phyloP scores from a whole-genome alignment of 2,888 invertebrate genomes.

The Lasioglossum villosulum region DNA sequence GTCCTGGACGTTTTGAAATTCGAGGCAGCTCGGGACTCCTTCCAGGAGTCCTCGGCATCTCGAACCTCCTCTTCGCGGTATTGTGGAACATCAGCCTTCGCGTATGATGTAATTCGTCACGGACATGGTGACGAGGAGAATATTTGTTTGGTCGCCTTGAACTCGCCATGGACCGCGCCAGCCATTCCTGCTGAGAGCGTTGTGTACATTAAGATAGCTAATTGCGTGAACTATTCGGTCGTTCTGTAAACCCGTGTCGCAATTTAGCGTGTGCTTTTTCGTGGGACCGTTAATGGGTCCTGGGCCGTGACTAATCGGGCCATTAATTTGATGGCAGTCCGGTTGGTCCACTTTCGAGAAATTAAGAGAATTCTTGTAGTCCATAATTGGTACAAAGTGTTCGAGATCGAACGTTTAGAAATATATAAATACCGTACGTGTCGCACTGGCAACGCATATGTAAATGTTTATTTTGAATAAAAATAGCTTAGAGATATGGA shows the following conservation, averaged over 20 bases:
- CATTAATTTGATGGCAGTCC: background rate
- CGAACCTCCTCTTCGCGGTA: slow-evolving; percentile 58
- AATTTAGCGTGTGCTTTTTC: background rate
- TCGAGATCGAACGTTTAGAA: background rate
- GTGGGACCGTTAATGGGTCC: background rate
- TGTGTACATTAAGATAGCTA: slow-evolving; percentile 4
- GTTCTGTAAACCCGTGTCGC: background rate
- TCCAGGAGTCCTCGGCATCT: slow-evolving; percentile 49
- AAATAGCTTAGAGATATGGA: background rate
- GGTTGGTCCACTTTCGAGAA: background rate
- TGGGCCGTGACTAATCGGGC: background rate
- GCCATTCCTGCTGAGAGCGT: background rate
- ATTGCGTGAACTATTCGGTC: background rate
- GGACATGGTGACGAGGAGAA: slow-evolving; percentile 23
- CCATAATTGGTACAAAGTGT: background rate
- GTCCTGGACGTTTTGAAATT: slow-evolving; percentile 70
- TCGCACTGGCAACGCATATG: no score
- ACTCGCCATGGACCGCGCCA: slow-evolving; percentile 34
- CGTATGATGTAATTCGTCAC: slow-evolving; percentile 60
- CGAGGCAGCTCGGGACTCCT: slow-evolving; percentile 60
- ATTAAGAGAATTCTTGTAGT: background rate
- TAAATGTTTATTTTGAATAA: no score
- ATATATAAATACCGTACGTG: no score
- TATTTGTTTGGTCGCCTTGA: slow-evolving; percentile 59
- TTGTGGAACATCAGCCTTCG: slow-evolving; percentile 36